phyloP scores from a whole-genome alignment of 1,140 invertebrate genomes.

The Musca domestica region DNA sequence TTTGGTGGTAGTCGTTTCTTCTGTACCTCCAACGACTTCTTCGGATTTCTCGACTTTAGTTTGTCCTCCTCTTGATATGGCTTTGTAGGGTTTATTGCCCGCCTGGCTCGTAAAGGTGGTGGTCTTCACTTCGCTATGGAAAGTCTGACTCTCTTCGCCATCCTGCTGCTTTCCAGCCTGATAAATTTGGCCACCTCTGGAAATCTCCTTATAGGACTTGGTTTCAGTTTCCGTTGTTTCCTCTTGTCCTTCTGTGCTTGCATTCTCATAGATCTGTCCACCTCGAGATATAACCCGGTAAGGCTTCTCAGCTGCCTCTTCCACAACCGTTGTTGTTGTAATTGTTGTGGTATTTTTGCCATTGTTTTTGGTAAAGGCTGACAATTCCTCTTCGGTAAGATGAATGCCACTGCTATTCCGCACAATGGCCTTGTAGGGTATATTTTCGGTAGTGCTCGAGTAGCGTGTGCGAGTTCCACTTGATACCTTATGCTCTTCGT shows the following conservation, averaged over 20 bases:
- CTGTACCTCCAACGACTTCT: too few relatives aligned
- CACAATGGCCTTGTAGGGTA: conserved; percentile 37
- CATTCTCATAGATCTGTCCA: conserved; percentile 25
- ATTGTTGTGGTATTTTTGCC: conserved; percentile 11
- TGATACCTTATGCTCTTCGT: neutral
- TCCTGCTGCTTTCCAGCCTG: too few relatives aligned
- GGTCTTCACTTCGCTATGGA: too few relatives aligned
- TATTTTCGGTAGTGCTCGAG: conserved; percentile 26
- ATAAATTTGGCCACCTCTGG: too few relatives aligned
- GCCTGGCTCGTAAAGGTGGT: too few relatives aligned
- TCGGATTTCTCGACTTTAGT: too few relatives aligned
- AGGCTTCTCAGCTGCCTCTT: neutral
- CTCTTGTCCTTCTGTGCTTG: neutral
- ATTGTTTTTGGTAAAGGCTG: conserved; percentile 33
- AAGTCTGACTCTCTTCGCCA: too few relatives aligned
- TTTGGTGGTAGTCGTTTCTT: neutral
- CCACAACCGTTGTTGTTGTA: neutral
- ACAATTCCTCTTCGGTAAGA: conserved; percentile 34
- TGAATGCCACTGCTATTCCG: conserved; percentile 30
- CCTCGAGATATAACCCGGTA: conserved; percentile 31
- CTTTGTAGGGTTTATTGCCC: too few relatives aligned
- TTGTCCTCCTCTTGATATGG: too few relatives aligned
- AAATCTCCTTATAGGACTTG: neutral
- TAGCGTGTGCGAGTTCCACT: neutral
- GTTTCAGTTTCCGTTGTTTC: neutral